These are phyloP conservation scores for Artibeus lituratus DNA, from an alignment of 2,797 vertebrate species.

Conservation along the genomic window DNA sequence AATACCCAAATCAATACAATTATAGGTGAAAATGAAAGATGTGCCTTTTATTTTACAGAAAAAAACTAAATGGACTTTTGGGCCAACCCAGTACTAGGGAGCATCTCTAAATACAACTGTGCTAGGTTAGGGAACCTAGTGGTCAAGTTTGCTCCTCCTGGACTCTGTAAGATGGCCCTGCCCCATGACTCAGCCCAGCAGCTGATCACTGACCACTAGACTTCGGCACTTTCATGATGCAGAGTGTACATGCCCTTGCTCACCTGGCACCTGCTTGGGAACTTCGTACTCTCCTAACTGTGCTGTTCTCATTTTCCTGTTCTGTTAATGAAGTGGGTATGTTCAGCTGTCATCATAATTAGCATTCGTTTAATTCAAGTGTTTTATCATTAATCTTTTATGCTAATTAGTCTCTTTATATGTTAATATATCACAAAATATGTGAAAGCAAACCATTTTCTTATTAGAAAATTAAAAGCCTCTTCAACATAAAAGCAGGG, in stretches of 20 bases:
- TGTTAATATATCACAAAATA: conserved; percentile 40
- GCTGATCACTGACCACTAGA: not conserved
- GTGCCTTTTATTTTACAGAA: not conserved
- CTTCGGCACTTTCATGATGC: not conserved
- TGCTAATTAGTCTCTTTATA: conserved; percentile 45
- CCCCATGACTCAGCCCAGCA: rapidly evolving
- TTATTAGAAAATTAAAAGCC: conserved; percentile 33
- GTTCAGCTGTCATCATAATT: conserved; percentile 49
- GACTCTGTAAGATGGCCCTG: not conserved
- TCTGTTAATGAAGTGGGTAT: conserved; percentile 21
- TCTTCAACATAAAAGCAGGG: not conserved
- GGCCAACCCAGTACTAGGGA: not conserved
- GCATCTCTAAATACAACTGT: not conserved
- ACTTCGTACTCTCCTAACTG: not conserved
- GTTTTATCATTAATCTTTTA: conserved; percentile 61
- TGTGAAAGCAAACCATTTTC: conserved; percentile 46
- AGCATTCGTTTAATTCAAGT: conserved; percentile 63
- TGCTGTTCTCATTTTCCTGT: not conserved
- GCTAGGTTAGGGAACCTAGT: not conserved
- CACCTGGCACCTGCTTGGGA: not conserved
- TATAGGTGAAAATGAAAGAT: not conserved
- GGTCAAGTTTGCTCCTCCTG: too few species aligned
- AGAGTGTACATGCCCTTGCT: rapidly evolving
- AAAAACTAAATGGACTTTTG: not conserved
- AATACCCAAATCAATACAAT: not conserved